phyloP scores from a whole-genome alignment of 2,888 invertebrate genomes.

The Ephialtes manifestator region DNA sequence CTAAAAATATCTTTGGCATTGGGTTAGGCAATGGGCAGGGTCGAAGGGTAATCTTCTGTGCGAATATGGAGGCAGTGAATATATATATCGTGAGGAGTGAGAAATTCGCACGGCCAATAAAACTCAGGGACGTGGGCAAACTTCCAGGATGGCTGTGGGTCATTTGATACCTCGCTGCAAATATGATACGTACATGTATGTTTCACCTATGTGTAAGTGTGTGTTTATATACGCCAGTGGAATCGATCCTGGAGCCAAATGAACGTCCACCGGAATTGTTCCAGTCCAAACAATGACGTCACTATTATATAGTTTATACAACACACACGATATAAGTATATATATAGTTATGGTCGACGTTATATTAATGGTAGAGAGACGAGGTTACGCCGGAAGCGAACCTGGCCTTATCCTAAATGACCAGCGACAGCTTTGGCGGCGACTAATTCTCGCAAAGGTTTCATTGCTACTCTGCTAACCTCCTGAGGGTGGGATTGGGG shows the following conservation, averaged over 20 bases:
- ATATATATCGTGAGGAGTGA: conserved; percentile 27
- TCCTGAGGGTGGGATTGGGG: too few species aligned
- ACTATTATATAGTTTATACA: conserved; percentile 1
- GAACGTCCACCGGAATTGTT: conserved; percentile 64
- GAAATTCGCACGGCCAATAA: conserved; percentile 67
- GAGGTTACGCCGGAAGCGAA: conserved; percentile 59
- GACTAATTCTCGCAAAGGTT: conserved; percentile 69
- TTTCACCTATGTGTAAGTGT: conserved; percentile 5
- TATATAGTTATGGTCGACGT: conserved; percentile 1
- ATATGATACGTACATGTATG: conserved; percentile 52
- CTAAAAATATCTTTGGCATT: conserved; percentile 35
- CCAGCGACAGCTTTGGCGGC: conserved; percentile 68
- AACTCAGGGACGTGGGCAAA: conserved; percentile 61
- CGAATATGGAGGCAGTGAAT: conserved; percentile 6
- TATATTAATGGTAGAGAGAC: conserved; percentile 28
- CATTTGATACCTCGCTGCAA: conserved; percentile 68
- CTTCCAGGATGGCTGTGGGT: conserved; percentile 68
- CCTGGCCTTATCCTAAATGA: conserved; percentile 72
- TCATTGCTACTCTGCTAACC: conserved; percentile 11
- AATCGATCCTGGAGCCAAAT: conserved; percentile 69
- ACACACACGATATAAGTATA: conserved; percentile 20
- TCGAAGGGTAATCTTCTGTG: conserved; percentile 40
- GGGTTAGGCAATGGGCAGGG: conserved; percentile 29
- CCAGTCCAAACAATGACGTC: conserved; percentile 63
- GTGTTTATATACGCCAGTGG: conserved; percentile 57